A percentile compares a stretch with the other conserved stretches of the same genome.
Conservation (phyloP, 2,888 invertebrate genomes). For the Campoletis raptor region DNA sequence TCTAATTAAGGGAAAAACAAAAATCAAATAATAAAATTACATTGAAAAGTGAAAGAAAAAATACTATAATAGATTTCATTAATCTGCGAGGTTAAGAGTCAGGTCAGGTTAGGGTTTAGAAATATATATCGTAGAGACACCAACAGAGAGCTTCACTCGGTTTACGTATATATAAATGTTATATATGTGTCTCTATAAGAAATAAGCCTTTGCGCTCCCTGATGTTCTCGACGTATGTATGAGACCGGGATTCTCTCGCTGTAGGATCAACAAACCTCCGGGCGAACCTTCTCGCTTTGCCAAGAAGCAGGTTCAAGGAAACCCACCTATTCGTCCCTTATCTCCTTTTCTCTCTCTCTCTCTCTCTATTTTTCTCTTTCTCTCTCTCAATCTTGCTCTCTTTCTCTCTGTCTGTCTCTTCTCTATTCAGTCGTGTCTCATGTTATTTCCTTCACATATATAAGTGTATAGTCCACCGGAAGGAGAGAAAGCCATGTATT, state of each 20-base stretch:
- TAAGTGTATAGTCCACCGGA: constrained; percentile 16
- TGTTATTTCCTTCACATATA: constrained; percentile 29
- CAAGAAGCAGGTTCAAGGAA: constrained; percentile 45
- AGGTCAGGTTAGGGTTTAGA: background rate
- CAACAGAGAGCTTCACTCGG: background rate
- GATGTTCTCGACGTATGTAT: constrained; percentile 22
- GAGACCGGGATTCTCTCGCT: constrained; percentile 39
- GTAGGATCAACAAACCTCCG: constrained; percentile 48
- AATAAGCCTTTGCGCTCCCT: constrained; percentile 18
- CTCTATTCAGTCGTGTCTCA: constrained; percentile 26
- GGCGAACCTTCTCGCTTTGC: constrained; percentile 42
- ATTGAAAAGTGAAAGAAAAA: background rate
- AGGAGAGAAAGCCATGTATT: constrained; percentile 41
- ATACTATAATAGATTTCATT: background rate
- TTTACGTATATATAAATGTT: background rate
- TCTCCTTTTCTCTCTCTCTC: background rate
- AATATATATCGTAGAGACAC: background rate
- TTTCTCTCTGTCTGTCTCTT: constrained; percentile 1
- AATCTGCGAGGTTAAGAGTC: background rate
- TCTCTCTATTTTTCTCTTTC: background rate
- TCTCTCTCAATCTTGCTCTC: no score
- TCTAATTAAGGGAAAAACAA: background rate
- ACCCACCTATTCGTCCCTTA: constrained; percentile 20
- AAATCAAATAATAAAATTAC: no score
- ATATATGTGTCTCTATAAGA: background rate